A percentile compares a stretch with the other conserved stretches of the same genome.
phyloP scores from a whole-genome alignment of 2,888 invertebrate species.

The Hymenopus coronatus region DNA sequence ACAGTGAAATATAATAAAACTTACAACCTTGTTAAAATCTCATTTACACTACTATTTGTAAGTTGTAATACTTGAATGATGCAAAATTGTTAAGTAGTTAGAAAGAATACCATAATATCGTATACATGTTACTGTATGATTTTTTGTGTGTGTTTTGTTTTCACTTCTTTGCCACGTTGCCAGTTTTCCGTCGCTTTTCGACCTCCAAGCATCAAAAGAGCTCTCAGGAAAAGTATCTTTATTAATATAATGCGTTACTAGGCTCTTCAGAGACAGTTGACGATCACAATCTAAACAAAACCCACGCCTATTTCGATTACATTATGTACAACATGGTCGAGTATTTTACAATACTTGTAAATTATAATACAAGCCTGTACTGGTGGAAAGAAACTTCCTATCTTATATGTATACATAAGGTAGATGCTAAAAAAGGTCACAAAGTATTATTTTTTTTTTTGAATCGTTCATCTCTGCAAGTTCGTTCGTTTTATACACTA shows the following conservation, averaged over 20 bases:
- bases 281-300: slow-evolving; percentile 18
- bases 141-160: neutral
- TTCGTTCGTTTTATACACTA: slow-evolving; percentile 1
- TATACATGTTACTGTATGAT: slow-evolving; percentile 26
- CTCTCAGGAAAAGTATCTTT: neutral
- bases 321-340: slow-evolving; percentile 7
- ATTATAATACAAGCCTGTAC: slow-evolving; percentile 7
- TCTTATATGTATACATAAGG: neutral
- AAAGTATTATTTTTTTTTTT: neutral
- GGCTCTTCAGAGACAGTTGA: slow-evolving; percentile 12
- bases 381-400: slow-evolving; percentile 8
- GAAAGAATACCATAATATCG: slow-evolving; percentile 29
- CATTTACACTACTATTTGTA: slow-evolving; percentile 1
- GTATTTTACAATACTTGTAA: neutral
- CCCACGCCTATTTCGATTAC: neutral
- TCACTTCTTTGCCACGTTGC: neutral
- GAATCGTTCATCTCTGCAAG: neutral
- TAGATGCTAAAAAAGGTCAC: slow-evolving; percentile 5
- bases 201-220: neutral
- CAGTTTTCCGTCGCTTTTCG: neutral
- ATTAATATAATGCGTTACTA: neutral
- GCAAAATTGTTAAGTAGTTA: slow-evolving; percentile 22
- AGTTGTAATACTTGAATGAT: slow-evolving; percentile 23
- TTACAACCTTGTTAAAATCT: neutral
- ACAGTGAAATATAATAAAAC: neutral